These are phyloP conservation scores for Bimastos eiseni DNA, from an alignment of 2,888 invertebrate species.

Conservation along the genomic window DNA sequence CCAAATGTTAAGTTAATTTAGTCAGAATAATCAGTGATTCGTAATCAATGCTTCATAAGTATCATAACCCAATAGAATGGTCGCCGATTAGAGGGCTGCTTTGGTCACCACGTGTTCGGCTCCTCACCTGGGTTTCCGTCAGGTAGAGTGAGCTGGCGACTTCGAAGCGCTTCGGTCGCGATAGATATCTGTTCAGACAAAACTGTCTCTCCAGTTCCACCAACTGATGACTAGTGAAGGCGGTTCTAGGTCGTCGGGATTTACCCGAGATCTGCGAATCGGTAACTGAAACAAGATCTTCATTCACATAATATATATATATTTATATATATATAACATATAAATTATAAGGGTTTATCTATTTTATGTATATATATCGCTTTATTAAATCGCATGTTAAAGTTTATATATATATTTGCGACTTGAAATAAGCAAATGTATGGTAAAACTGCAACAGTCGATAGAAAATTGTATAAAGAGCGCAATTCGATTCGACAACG, in stretches of 20 bases:
- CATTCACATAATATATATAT: too few relatives aligned
- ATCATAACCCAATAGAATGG: background rate
- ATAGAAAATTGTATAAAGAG: too few relatives aligned
- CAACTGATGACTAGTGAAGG: background rate
- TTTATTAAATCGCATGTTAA: too few relatives aligned
- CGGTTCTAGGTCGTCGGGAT: background rate
- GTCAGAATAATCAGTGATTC: background rate
- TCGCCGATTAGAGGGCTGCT: background rate
- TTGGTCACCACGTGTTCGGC: too few relatives aligned
- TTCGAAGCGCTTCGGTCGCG: background rate
- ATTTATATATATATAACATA: too few relatives aligned
- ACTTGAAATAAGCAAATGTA: too few relatives aligned
- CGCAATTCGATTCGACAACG: too few relatives aligned
- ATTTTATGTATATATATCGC: too few relatives aligned
- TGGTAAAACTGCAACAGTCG: too few relatives aligned
- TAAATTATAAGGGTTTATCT: too few relatives aligned
- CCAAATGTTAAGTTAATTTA: too few relatives aligned
- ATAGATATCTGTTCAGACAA: background rate
- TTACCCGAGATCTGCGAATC: background rate
- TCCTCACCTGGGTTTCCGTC: background rate
- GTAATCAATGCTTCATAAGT: background rate
- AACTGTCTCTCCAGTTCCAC: background rate
- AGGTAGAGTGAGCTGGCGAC: background rate
- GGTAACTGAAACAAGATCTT: background rate
- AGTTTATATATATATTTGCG: too few relatives aligned